phyloP scores from a whole-genome alignment of 1,140 invertebrate species.

The Coenobita brevimanus region DNA sequence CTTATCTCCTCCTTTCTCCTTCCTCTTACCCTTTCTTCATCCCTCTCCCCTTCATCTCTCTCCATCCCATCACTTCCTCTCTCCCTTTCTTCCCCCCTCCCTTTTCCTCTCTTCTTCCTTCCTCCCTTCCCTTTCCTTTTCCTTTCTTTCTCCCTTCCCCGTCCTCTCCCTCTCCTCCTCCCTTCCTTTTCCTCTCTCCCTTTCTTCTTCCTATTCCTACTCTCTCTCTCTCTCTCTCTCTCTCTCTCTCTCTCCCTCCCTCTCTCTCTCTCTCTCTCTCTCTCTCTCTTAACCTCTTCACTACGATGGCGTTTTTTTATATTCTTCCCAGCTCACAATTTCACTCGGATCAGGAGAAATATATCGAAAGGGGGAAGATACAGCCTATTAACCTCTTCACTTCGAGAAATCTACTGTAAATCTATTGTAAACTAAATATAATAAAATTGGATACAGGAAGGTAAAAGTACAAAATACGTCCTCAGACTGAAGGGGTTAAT shows the following conservation, averaged over 20 bases:
- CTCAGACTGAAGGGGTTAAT: no score
- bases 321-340: no score
- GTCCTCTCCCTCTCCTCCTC: neutral
- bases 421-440: no score
- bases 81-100: neutral
- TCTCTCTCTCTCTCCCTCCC: slow-evolving; percentile 13
- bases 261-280: slow-evolving; percentile 39
- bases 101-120: neutral
- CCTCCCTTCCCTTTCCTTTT: neutral
- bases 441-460: no score
- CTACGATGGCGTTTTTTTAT: no score
- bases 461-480: no score
- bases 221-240: slow-evolving; percentile 27
- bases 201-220: neutral
- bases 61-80: neutral
- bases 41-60: neutral
- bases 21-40: neutral
- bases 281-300: slow-evolving; percentile 12
- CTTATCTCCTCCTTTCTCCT: neutral
- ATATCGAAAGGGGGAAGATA: no score
- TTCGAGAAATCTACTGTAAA: no score
- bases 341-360: no score
- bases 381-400: no score
- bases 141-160: neutral
- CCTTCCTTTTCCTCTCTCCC: neutral